A percentile compares a stretch with the other conserved stretches of the same genome.
phyloP scores from a whole-genome alignment of 1,140 invertebrate species.

The Dermatophagoides farinae region DNA sequence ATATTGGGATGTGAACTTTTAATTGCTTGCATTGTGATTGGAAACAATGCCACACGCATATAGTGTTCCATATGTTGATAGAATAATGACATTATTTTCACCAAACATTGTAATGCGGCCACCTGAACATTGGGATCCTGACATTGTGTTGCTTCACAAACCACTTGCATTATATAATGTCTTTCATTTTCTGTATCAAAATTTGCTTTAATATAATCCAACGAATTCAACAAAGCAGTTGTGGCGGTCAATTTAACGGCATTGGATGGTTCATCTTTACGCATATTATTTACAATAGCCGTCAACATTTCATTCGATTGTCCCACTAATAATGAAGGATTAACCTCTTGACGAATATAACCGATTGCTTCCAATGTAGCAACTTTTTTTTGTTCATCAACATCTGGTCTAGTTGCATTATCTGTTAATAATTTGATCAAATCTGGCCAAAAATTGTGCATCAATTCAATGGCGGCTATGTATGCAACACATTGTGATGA shows the following conservation, averaged over 20 bases:
- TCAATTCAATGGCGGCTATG: conserved; percentile 86
- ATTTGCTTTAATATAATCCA: conserved; percentile 96
- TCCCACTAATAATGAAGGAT: conserved; percentile 66
- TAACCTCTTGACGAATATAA: conserved; percentile 58
- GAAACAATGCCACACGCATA: conserved; percentile 94
- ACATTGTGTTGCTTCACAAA: conserved; percentile 55
- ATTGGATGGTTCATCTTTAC: conserved; percentile 53
- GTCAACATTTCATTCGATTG: conserved; percentile 93
- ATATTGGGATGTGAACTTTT: conserved; percentile 88
- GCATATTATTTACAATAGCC: conserved; percentile 96
- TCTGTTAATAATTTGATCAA: conserved; percentile 62
- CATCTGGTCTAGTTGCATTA: conserved; percentile 59
- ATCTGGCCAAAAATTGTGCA: conserved; percentile 47
- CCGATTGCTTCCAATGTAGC: conserved; percentile 90
- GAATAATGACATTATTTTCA: conserved; percentile 96
- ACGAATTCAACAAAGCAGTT: conserved; percentile 84
- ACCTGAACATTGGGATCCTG: conserved; percentile 53
- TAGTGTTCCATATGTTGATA: conserved; percentile 99
- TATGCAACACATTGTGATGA: conserved; percentile 97
- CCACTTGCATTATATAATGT: conserved; percentile 96
- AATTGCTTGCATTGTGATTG: conserved; percentile 96
- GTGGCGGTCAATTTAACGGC: conserved; percentile 83
- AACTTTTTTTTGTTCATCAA: conserved; percentile 83
- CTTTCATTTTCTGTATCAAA: conserved; percentile 92
- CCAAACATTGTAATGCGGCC: conserved; percentile 87